Evolutionary conservation across 2,797 vertebrate species (phyloP), one percentile per base, ranked within the genome.

Genomic region (Sebastes hopkinsi): DNA sequence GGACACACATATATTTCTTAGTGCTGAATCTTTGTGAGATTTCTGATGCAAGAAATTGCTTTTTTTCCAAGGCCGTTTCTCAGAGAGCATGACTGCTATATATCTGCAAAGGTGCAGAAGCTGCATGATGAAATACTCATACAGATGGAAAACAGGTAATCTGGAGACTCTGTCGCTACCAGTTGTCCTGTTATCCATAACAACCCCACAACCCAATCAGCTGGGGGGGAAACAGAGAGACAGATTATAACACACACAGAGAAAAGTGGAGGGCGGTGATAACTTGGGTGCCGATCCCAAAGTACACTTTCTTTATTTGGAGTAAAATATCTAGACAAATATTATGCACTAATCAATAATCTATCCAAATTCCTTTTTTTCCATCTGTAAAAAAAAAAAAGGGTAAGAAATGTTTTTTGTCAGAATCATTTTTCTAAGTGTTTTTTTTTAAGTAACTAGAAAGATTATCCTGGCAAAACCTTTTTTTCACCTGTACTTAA

Each of bases 101-200:
- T 64, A 67, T 77, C 72, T 75, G 76, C 71, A 77, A 75, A 80
- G 75, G 34, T 8, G 36, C 58, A 71, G 73, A 50, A 22, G 71
- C 76, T 46, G 42, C 69, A 13, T 74, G 84, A 92, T 91, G 83
- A 87, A 92, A 89, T n/a, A 61, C 65, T 81, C 83, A 13, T 2
- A 46, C 67, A 65, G 46, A 52, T 8, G 5, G 46, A 52, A 52
- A 52, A n/a, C 46, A 52, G 77, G 72, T 87, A 86, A 90, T 87
- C 81, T 79, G 75, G 16, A 73, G 70, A 30, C 72, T 54, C 74
- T 89, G 93, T 90, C 91, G 73, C 70, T 12, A 75, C 46, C 64
- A 69, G 61, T 90, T 25, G 68, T 69, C 68, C 76, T 55, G 80
- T 92, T 88, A 94, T 94, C 88, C 85, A 92, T 86, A 91, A 92